Conservation (phyloP, 2,113 vertebrate genomes). For the Pterophyllum scalare region DNA sequence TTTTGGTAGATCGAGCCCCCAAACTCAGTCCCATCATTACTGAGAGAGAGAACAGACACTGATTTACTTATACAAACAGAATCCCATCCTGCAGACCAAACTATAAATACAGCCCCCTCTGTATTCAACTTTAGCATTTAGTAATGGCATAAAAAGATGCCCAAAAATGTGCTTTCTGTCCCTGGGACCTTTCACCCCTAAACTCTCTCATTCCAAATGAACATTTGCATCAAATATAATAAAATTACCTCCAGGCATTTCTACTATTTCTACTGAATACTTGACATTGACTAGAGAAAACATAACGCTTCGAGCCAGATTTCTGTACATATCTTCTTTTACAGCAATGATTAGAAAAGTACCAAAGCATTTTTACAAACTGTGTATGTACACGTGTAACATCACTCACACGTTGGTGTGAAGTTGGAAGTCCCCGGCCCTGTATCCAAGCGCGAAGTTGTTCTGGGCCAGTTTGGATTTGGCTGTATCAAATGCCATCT, state of each 20-base stretch:
- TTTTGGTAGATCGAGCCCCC: conserved; percentile 98
- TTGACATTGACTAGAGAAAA: background rate
- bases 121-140: background rate
- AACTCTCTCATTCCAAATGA: background rate
- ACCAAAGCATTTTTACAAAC: background rate
- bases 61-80: conserved; percentile 2
- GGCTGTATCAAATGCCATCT: conserved; percentile 95
- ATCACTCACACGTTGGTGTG: conserved; percentile 95
- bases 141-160: background rate
- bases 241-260: background rate
- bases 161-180: background rate
- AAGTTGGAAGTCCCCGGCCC: conserved; percentile 93
- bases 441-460: conserved; percentile 94
- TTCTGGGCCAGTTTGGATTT: conserved; percentile 94
- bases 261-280: too few relatives aligned
- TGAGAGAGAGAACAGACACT: conserved; percentile 55
- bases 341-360: background rate
- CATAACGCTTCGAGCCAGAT: background rate
- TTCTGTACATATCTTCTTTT: background rate
- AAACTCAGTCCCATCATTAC: conserved; percentile 96
- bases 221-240: background rate
- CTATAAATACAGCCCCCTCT: background rate
- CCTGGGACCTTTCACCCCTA: background rate
- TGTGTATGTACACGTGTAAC: background rate
- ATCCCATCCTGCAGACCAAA: background rate